Evolutionary conservation across 2,888 invertebrate genomes (phyloP).

Genomic region (Epirrhoe tristata): DNA sequence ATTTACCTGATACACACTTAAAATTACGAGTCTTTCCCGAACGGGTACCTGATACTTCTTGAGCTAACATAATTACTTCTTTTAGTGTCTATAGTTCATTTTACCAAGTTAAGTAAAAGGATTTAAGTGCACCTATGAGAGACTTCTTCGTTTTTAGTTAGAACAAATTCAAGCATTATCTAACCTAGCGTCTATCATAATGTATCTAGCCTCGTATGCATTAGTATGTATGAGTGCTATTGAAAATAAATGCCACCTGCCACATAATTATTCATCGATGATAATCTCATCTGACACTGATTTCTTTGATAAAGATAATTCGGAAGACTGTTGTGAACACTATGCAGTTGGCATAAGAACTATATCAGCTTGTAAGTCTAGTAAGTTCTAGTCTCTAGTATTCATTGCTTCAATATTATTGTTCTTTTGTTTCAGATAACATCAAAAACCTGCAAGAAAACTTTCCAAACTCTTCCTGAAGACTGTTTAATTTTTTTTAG

Average conservation of each 20-base stretch:
- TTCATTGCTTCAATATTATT: conserved; percentile 14
- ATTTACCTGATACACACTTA: background rate
- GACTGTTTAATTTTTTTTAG: conserved; percentile 76
- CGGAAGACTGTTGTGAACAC: conserved; percentile 26
- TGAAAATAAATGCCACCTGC: conserved; percentile 46
- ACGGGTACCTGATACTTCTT: no score
- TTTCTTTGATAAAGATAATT: conserved; percentile 46
- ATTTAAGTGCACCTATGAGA: no score
- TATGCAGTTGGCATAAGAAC: conserved; percentile 11
- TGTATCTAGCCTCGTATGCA: background rate
- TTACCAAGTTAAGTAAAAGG: no score
- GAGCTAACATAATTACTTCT: no score
- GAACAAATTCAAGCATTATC: no score
- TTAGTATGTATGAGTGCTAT: background rate
- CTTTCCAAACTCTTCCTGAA: conserved; percentile 83
- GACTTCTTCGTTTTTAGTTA: no score
- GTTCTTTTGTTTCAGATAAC: conserved; percentile 77
- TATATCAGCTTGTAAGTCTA: background rate
- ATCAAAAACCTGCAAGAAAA: conserved; percentile 70
- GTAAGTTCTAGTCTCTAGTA: background rate
- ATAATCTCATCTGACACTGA: conserved; percentile 42
- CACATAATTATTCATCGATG: conserved; percentile 40
- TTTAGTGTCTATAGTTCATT: no score
- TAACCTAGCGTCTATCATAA: no score
- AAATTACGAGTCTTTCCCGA: no score